Conservation (phyloP, 2,888 invertebrate genomes). For the Noctua janthina region DNA sequence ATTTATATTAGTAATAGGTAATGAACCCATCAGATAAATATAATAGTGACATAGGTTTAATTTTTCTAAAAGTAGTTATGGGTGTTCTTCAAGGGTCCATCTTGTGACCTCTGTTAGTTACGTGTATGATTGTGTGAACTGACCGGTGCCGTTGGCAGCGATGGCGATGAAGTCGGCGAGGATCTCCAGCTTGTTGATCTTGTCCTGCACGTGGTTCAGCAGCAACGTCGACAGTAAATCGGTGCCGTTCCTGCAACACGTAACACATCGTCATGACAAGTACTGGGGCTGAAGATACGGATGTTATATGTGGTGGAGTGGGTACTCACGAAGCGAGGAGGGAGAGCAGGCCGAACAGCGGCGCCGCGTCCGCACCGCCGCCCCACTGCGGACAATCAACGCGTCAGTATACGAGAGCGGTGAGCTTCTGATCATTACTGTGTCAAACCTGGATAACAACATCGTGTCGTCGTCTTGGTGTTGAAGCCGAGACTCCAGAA, state of each 20-base stretch:
- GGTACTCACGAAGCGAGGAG: slow-evolving; percentile 35
- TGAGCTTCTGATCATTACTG: not conserved
- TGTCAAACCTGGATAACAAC: not conserved
- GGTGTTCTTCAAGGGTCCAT: not conserved
- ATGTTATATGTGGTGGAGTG: not conserved
- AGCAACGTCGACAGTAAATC: slow-evolving; percentile 14
- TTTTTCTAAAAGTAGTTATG: not conserved
- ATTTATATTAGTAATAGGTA: not conserved
- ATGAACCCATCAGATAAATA: not conserved
- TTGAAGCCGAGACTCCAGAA: not conserved
- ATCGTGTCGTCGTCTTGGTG: not conserved
- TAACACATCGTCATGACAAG: not conserved
- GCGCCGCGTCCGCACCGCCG: slow-evolving; percentile 12
- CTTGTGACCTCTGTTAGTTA: not conserved
- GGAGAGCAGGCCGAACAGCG: slow-evolving; percentile 38
- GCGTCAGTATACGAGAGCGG: not conserved
- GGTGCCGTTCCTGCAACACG: not conserved
- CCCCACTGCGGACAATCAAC: slow-evolving; percentile 23
- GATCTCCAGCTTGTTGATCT: slow-evolving; percentile 16
- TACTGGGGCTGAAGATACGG: not conserved
- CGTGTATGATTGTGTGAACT: not conserved
- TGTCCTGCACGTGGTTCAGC: slow-evolving; percentile 15
- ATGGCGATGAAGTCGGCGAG: slow-evolving; percentile 25
- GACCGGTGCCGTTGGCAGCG: slow-evolving; percentile 3
- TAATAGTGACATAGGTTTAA: not conserved